phyloP scores from a whole-genome alignment of 2,113 vertebrate genomes.

The Brachyistius frenatus region DNA sequence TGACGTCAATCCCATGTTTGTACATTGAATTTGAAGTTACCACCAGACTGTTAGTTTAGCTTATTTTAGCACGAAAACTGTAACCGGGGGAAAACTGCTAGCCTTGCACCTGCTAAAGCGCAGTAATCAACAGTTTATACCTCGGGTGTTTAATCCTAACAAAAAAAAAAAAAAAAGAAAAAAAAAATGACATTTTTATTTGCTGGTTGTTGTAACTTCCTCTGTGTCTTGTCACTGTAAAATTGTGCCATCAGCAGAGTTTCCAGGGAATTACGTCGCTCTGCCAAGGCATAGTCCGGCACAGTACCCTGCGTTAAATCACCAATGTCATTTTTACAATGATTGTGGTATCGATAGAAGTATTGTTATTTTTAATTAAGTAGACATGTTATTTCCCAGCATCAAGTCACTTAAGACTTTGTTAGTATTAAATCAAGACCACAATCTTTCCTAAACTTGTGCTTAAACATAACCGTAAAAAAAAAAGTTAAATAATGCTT shows the following conservation, averaged over 20 bases:
- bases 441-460: not conserved
- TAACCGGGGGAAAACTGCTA: no score
- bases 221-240: not conserved
- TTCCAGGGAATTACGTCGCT: not conserved
- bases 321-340: constrained; percentile 4
- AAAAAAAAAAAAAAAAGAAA: not conserved
- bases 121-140: not conserved
- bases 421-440: not conserved
- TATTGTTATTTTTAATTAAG: constrained; percentile 11
- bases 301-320: not conserved
- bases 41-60: not conserved
- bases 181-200: not conserved
- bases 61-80: not conserved
- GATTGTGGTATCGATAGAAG: not conserved
- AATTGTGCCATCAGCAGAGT: not conserved
- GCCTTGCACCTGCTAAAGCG: not conserved
- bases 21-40: not conserved
- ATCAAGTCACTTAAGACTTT: not conserved
- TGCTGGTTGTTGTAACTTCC: not conserved
- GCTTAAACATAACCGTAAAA: not conserved
- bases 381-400: not conserved
- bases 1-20: not conserved
- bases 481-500: not conserved
- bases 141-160: not conserved
- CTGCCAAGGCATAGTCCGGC: not conserved